Evolutionary conservation across 2,113 vertebrate species (phyloP), one percentile per base, ranked within the genome.

Genomic region (Okapia johnstoni): DNA sequence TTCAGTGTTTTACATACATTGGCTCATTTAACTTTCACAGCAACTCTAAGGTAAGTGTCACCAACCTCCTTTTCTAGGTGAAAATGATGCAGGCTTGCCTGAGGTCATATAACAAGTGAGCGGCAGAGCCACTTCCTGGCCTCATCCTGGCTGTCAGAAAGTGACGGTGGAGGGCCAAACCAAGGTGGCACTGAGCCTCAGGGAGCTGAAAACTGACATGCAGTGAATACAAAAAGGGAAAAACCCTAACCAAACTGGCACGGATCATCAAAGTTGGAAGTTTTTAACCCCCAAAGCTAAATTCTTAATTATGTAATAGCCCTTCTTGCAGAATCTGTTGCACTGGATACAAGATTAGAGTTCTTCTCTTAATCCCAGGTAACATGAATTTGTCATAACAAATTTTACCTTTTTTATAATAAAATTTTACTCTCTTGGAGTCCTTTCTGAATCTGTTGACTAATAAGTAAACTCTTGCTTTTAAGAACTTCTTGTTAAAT

Each of bases 401-500:
- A 16, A 92, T 79, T 87, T 85, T 50, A 88, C 40, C 7, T 25
- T 77, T 87, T 94, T 73, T 73, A 46, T 95, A 90, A 58, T 93
- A 52, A 83, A 73, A 93, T 94, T 87, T 73, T 60, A 76, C 10
- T 48, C 60, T 55, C 36, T 30, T n/a, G 19, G 43, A 79, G 43
- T n/a, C 70, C 36, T 93, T 36, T 73, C 33, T 40, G 54, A 80
- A 50, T 15, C 33, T 92, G n/a, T 50, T 57, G 33, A 33, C 70
- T 58, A 28, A 3, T 73, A 92, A 95, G 54, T 26, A 43, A 63
- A 85, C 33, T 77, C 50, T 91, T 61, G 43, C 36, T 87, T 76
- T 93, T 79, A 61, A 90, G 79, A 81, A 43, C 87, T 95, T 96
- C 46, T 70, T 94, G 15, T 76, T 79, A 86, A 85, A 58, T 87